Conservation (phyloP, 2,797 vertebrate genomes). For the Melanotaenia boesemani region DNA sequence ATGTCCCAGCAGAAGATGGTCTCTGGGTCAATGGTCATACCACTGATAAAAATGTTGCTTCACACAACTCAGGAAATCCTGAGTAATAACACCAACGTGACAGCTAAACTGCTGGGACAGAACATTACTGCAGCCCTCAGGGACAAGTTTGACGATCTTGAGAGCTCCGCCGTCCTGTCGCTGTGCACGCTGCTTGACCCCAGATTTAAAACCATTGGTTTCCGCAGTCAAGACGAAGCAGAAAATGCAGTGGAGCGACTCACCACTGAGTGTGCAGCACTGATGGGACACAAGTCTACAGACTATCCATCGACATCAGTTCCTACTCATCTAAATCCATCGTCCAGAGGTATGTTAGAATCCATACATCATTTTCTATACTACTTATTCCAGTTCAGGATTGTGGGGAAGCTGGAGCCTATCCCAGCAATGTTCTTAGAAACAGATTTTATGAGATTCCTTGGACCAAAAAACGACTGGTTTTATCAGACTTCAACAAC, state of each 20-base stretch:
- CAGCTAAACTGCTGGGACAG: constrained; percentile 3
- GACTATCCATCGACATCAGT: too few relatives aligned
- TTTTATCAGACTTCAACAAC: too few relatives aligned
- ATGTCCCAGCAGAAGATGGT: not conserved
- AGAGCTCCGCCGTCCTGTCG: not conserved
- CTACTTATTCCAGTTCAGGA: too few relatives aligned
- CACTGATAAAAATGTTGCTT: constrained; percentile 4
- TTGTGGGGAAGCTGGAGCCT: too few relatives aligned
- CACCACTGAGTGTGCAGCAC: too few relatives aligned
- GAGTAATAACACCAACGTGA: not conserved
- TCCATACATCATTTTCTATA: too few relatives aligned
- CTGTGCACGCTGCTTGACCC: constrained; percentile 11
- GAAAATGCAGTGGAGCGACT: not conserved
- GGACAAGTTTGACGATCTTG: not conserved
- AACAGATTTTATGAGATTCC: too few relatives aligned
- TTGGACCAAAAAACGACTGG: too few relatives aligned
- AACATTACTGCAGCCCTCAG: not conserved
- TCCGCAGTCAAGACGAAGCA: not conserved
- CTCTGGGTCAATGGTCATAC: not conserved
- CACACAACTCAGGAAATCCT: not conserved
- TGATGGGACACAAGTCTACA: too few relatives aligned
- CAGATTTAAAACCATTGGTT: constrained; percentile 8
- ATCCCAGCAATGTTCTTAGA: too few relatives aligned
- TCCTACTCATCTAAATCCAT: too few relatives aligned
- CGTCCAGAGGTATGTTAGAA: too few relatives aligned